phyloP scores from a whole-genome alignment of 2,797 vertebrate genomes.

The Borostomias antarcticus region DNA sequence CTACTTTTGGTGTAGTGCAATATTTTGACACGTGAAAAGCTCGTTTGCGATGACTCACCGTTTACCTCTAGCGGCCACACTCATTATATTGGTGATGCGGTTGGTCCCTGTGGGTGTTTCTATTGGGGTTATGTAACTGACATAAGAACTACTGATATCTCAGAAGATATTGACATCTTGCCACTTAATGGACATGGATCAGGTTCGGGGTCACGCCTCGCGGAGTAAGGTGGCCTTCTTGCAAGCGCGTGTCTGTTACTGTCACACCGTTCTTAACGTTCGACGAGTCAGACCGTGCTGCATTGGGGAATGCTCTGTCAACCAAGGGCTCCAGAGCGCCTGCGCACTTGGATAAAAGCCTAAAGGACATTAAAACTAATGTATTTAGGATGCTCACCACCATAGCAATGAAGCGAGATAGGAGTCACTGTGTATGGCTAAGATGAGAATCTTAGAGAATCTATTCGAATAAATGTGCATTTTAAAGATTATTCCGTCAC shows the following conservation, averaged over 20 bases:
- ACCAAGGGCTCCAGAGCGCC: neutral
- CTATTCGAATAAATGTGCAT: too few species aligned
- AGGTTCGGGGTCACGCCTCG: neutral
- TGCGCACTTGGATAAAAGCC: constrained; percentile 27
- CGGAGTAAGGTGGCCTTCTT: neutral
- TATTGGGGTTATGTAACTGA: neutral
- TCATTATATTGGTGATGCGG: neutral
- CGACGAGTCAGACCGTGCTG: constrained; percentile 2
- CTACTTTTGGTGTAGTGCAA: neutral
- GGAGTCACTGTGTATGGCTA: neutral
- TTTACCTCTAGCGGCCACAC: neutral
- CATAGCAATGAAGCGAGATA: neutral
- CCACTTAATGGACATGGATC: constrained; percentile 9
- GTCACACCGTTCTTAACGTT: neutral
- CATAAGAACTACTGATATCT: constrained; percentile 12
- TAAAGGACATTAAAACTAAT: neutral
- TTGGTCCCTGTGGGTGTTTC: neutral
- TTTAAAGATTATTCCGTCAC: neutral
- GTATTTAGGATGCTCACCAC: neutral
- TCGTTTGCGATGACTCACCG: constrained; percentile 6
- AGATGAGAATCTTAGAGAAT: too few species aligned
- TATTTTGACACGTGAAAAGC: neutral
- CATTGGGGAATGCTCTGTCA: constrained; percentile 11
- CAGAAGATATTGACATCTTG: constrained; percentile 12
- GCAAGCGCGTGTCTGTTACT: neutral